Base-by-base conservation (phyloP, 2,888 invertebrate species). In the Apodemia zela region DNA sequence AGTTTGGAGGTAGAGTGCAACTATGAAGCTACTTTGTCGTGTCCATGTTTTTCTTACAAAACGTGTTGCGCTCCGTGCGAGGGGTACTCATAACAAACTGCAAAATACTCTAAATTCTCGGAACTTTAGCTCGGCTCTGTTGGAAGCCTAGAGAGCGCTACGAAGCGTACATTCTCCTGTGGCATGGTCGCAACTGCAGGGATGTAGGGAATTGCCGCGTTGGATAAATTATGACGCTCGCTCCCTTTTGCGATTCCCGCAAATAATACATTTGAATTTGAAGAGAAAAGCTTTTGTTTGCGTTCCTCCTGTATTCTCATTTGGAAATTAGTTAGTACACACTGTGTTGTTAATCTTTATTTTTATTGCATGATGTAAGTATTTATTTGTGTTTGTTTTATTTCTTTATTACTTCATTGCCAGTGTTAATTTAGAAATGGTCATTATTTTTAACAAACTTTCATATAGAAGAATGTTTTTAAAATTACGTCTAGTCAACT, bases 71-170 rank as follows among this genome's bases (percentile, higher is more conserved):
- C 66, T 76, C 77, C 76, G 77, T 80, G 60, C 64, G 60, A 51
- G 65, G 63, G 80, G 78, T 75, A 78, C 80, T 82, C 78, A 82
- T 85, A 87, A 86, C 87, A 85, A 85, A 86, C 85, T 88, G 86
- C 85, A 80, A 84, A 89, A 87, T 85, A 82, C 83, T 85, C 81
- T 77, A 85, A 85, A 87, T 87, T 89, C 89, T 80, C 81, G 74
- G 80, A 87, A 88, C 84, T 89, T 87, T 82, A 82, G 80, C 82
- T 81, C 78, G 79, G 83, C 70, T 65, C 68, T 62, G 65, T 75
- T 82, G 80, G 84, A 85, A 87, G 82, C 85, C 87, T 85, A 77
- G 81, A 85, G 87, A 78, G 81, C 82, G 83, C 87, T 85, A 77
- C 82, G 86, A 87, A 78, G 81, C 82, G 83, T 76, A 83, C 86